Base-by-base conservation (phyloP, 2,888 invertebrate genomes). In the Ormyrus labotus region DNA sequence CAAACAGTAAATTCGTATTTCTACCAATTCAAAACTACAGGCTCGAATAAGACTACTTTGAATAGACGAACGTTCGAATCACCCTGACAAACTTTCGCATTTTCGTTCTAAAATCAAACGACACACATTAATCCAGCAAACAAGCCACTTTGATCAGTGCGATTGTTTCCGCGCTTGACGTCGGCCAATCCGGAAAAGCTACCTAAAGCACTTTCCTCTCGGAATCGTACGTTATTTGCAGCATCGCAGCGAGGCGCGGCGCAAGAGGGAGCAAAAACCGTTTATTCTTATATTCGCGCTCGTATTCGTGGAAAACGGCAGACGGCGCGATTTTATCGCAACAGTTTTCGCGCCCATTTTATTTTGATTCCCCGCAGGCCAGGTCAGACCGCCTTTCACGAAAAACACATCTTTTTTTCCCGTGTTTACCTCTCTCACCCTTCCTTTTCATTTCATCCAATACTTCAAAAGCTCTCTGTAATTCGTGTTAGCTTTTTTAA, bases 301-400 rank as follows among this genome's bases (percentile, higher is more conserved):
- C 34, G 34, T 34, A 34, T 34, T 34, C 34, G 34, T 34, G 34
- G 34, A 34, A 34, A 7, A 2, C 13, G 51, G 67, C 11, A 3
- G 58, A n/a, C 69, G 58, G 48, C 13, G 11, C 69, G 63, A 76
- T 76, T 76, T 76, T 76, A 76, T 76, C 76, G 68, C 58, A n/a
- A 45, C 53, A 68, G 68, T 69, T 76, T 76, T 68, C 76, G 68
- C 76, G 76, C 68, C 68, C 61, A 69, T 76, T 76, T 76, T 76
- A 76, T 76, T 69, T 69, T 69, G 68, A 76, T 76, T 76, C 53
- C 67, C 74, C 63, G 61, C 51, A 45, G 61, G 51, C 47, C 47
- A 47, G 5, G n/a, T 7, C 48, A 8, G 10, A 6, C 69, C 47
- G 48, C 58, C 58, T 50, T 70, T 48, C 68, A 58, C 57, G 48